These are phyloP conservation scores for Podarcis siculus DNA, from an alignment of 2,797 vertebrate genomes.

Conservation along the genomic window DNA sequence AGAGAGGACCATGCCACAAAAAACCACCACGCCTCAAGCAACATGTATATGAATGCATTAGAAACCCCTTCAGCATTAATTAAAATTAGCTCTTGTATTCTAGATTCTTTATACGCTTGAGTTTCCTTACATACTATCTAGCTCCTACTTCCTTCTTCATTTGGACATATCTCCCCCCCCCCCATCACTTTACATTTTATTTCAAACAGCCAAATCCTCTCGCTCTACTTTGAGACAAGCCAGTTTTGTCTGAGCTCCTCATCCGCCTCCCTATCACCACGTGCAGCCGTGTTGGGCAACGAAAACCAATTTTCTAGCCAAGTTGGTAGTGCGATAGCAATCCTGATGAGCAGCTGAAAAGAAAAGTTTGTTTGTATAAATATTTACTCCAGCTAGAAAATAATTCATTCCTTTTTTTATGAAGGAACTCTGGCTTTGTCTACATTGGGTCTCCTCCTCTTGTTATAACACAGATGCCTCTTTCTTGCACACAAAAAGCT, in stretches of 20 bases:
- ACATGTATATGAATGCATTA: background rate
- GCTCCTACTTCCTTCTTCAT: constrained; percentile 18
- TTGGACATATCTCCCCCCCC: constrained; percentile 5
- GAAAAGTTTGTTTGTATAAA: constrained; percentile 77
- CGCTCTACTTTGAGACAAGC: constrained; percentile 66
- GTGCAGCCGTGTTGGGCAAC: constrained; percentile 70
- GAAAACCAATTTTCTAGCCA: constrained; percentile 73
- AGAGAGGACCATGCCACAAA: background rate
- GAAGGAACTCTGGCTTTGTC: constrained; percentile 70
- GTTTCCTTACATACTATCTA: background rate
- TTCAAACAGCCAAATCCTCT: constrained; percentile 51
- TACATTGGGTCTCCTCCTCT: constrained; percentile 72
- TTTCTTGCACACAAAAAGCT: constrained; percentile 72
- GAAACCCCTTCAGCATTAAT: background rate
- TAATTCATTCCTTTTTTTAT: constrained; percentile 71
- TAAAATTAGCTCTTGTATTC: background rate
- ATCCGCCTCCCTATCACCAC: constrained; percentile 59
- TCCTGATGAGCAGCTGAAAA: constrained; percentile 76
- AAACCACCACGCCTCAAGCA: rapidly evolving
- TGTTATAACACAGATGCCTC: constrained; percentile 77
- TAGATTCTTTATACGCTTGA: background rate
- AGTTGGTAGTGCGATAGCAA: constrained; percentile 73
- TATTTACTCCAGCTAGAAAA: constrained; percentile 73
- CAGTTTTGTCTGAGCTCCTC: constrained; percentile 69
- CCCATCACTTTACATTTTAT: background rate